Evolutionary conservation across 2,113 vertebrate species (phyloP), one percentile per base, ranked within the genome.

Genomic region (Chloebia gouldiae): DNA sequence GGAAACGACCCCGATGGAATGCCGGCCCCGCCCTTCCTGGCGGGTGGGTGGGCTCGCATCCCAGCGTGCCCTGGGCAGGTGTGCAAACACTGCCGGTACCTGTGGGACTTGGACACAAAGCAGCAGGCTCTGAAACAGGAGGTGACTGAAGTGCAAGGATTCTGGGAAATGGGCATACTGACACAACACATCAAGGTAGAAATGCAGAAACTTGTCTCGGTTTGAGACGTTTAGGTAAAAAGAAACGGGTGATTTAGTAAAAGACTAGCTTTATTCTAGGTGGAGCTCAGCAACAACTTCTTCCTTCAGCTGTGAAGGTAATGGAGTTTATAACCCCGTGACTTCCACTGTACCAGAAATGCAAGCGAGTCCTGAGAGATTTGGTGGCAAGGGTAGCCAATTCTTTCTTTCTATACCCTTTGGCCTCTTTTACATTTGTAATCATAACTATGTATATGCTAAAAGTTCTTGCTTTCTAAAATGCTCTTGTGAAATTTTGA

Each of bases 31-130:
- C 24, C 49, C 50, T 56, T 24, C 22, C 23, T 47, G 7, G 7
- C 4, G 1, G 4, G 40, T 27, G 24, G 39, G 13, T 33, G 57
- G 76, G 44, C 31, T 21, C 1, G 0, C 22, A 19, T 40, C 25
- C 39, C 47, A 15, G 49, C 19, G 22, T 49, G n/a, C 42, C 1
- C 24, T 0, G 1, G 25, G 31, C 44, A 19, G 24, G 6, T n/a
- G 23, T 37, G 57, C 27, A 6, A 7, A 4, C 54, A 3, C 25
- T n/a, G 21, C 31, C 7, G 17, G 7, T 54, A 10, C 30, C 54
- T 39, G 3, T 70, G 24, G 6, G 21, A 9, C 64, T 45, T 23
- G 31, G 39, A 22, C 25, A 9, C 23, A 11, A 44, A 19, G 16
- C 24, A 19, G 24, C 31, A 11, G 5, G 6, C 31, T 77, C 49